Evolutionary conservation across 2,888 invertebrate genomes (phyloP), one percentile per base, ranked within the genome.

Genomic region (Meloe dianella): DNA sequence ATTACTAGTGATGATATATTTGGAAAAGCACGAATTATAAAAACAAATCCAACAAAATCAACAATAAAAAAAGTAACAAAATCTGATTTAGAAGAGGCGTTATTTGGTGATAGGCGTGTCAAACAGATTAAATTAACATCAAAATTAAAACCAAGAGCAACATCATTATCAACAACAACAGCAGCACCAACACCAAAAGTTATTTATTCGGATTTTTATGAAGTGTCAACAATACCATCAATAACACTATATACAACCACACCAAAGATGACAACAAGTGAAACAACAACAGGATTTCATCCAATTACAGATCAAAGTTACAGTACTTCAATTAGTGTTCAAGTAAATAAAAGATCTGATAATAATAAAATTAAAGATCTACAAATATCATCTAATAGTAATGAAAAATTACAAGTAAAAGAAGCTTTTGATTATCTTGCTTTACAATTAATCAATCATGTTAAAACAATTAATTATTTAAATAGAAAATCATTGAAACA

Each of bases 271-370:
- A 75, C 61, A 57, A 65, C 61, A 41, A 27, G 4, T 27, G 69
- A 71, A 32, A 66, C 64, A 9, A 73, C 73, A 10, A 70, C 68
- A 29, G 68, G 70, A 60, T 35, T 60, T 66, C 56, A 61, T 54
- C 76, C 82, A 32, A 71, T 75, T 41, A 85, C 84, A 9, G 85
- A 85, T 67, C 86, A 86, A 75, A 87, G 87, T 64, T 84, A 84
- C 14, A 85, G 84, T 67, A 87, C 86, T 59, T 87, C 87, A 1
- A 85, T 87, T 6, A 88, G 86, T 77, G 83, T 85, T 61, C 83
- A 86, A 76, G 83, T 87, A 9, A 86, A 86, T 58, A 85, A 84
- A 71, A 78, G 20, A 51, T 4, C 73, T 47, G 78, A 77, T 60
- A 69, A 74, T 64, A 57, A 76, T 73, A 17, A 68, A 70, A 57